Evolutionary conservation across 1,140 invertebrate genomes (phyloP), one percentile per base, ranked within the genome.

Genomic region (Anagrus nilaparvatae): DNA sequence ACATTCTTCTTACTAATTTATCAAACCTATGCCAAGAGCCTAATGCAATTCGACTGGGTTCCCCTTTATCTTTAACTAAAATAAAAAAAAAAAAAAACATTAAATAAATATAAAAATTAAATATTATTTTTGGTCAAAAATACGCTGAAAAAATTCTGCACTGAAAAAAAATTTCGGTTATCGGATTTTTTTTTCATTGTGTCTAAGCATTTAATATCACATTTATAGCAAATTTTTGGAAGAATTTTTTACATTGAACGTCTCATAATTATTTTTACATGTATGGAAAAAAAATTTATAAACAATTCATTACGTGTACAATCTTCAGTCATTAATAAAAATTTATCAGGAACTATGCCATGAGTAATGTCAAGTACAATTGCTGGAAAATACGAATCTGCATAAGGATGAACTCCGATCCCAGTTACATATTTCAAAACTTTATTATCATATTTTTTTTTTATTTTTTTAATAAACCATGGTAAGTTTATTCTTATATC

Each of bases 401-500:
- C 70, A 55, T 82, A 93, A 81, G 82, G 93, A 59, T 93, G 89
- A 2, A 89, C 72, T 1, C 70, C 87, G 4, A 90, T 69, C 12
- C 87, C 88, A 56, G 81, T 75, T 12, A 89, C 67, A 58, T 83
- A 91, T 13, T 79, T 56, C 19, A 72, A 54, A 0, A 76, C 73
- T 32, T 68, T 53, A 1, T 63, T 58, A 37, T 80, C 67, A 12
- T 56, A 47, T 2, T 71, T 51, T 3, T 80, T 52, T 36, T 54
- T 42, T 77, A 74, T 1, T 23, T 29, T 17, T 12, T 5, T 14
- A n/a, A 50, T 5, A n/a, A 75, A 84, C 51, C 63, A 65, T 0
- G 79, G 76, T 10, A 87, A 51, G 5, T 71, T 50, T 19, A 73
- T 55, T 41, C 82, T 67, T 48, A 83, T 75, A 61, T 89, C 86